Evolutionary conservation across 2,113 vertebrate genomes (phyloP), one percentile per base, ranked within the genome.

Genomic region (Nothobranchius furzeri): DNA sequence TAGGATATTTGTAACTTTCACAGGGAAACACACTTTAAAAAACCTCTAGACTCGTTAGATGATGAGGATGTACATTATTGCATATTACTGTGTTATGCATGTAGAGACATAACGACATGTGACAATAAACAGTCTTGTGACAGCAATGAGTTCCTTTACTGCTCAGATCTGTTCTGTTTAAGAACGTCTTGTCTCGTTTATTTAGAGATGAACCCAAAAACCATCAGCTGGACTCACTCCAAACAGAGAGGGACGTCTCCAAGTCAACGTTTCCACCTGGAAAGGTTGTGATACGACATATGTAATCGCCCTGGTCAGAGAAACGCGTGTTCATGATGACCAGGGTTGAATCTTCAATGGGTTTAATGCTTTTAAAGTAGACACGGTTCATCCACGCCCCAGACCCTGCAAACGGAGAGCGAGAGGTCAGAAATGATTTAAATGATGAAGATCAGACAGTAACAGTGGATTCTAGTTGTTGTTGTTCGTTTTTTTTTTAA

Each of bases 191-290:
- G 4, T 4, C 2, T 30, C 30, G 4, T 4, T 30, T 30, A 3
- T 30, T 30, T 30, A 30, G 30, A 30, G 30, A 30, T 53, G 25
- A 12, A 13, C 2, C 52, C 12, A 54, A 4, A 54, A 13, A 14
- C 36, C 12, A 55, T 46, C n/a, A 49, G 40, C 2, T 14, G 17
- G 1, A 90, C 93, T 92, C 79, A 93, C 93, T 91, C 88, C 89
- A 83, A 24, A 93, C 89, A 10, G 50, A 64, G 75, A 93, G 84
- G 0, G 67, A 80, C 63, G 93, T 30, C 47, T 60, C 9, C 0
- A 0, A 59, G 0, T 92, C 90, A 56, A 92, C 87, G 80, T 68
- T 93, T 11, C 93, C 93, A 0, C 15, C 48, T 13, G 93, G 93
- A 73, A 83, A 93, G 62, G 78, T 84, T 79, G 3, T 60, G 65